Percentiles rank a stretch among this genome's conserved stretches.
phyloP scores from a whole-genome alignment of 2,113 vertebrate species.

The Sakesphorus luctuosus region DNA sequence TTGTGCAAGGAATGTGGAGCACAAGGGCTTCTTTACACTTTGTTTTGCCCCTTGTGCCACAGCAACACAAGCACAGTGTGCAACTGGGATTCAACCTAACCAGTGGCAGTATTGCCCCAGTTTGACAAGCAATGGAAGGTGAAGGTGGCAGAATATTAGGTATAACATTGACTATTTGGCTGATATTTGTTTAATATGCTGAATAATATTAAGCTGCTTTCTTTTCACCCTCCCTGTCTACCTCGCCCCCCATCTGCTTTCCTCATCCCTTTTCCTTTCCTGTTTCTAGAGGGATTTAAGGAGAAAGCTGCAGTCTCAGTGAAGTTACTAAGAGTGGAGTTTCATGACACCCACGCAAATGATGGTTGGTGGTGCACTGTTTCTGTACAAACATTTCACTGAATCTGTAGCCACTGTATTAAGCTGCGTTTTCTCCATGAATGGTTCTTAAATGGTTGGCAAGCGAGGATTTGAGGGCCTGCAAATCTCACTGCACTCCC shows the following conservation, averaged over 20 bases:
- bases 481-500: neutral
- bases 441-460: neutral
- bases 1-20: neutral
- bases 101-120: neutral
- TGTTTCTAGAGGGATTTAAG: neutral
- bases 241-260: neutral
- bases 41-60: neutral
- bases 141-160: neutral
- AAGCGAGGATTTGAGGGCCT: neutral
- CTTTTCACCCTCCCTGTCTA: too few species aligned
- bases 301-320: neutral
- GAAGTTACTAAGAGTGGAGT: neutral
- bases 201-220: neutral
- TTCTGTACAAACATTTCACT: neutral
- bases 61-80: neutral
- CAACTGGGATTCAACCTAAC: neutral
- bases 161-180: neutral
- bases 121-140: neutral
- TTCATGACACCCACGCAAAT: neutral
- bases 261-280: neutral
- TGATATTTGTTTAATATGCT: neutral
- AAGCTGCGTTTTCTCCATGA: neutral
- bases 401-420: neutral
- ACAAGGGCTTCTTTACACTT: neutral
- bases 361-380: neutral